phyloP scores from a whole-genome alignment of 2,113 vertebrate species.

The Hemiscyllium ocellatum region DNA sequence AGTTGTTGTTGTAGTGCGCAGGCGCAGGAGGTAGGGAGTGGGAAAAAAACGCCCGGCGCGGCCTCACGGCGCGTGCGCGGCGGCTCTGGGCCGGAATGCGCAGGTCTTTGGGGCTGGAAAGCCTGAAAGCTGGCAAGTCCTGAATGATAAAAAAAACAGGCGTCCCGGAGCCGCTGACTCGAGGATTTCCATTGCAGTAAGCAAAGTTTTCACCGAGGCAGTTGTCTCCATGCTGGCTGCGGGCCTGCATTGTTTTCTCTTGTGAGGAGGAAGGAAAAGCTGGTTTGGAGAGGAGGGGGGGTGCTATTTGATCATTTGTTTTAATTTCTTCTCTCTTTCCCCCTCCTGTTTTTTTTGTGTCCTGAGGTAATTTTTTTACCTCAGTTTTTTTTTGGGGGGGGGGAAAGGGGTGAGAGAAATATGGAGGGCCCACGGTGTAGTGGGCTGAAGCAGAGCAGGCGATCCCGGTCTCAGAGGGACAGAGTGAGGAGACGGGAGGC shows the following conservation, averaged over 20 bases:
- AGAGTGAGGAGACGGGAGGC: constrained; percentile 76
- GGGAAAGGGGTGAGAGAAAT: background rate
- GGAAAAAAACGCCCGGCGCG: background rate
- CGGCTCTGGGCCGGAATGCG: background rate
- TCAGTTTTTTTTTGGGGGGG: background rate
- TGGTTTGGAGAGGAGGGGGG: background rate
- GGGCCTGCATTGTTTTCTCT: constrained; percentile 28
- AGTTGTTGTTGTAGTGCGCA: background rate
- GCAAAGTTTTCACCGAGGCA: constrained; percentile 26
- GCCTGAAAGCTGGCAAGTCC: constrained; percentile 30
- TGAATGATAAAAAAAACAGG: constrained; percentile 21
- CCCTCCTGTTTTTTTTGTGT: background rate
- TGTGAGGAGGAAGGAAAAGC: constrained; percentile 16
- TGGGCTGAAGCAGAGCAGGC: constrained; percentile 72
- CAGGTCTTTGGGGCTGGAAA: constrained; percentile 13
- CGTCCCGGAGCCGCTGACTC: constrained; percentile 33
- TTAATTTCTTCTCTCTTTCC: constrained; percentile 1
- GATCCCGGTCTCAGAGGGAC: constrained; percentile 77
- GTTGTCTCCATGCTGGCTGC: constrained; percentile 30
- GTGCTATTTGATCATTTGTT: background rate
- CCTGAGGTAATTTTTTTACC: constrained; percentile 11
- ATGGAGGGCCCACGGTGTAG: constrained; percentile 38
- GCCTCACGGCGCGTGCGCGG: background rate
- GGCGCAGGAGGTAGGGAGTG: background rate
- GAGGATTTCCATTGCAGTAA: constrained; percentile 30